phyloP scores from a whole-genome alignment of 2,888 invertebrate species.

The Cephus pygmeus region DNA sequence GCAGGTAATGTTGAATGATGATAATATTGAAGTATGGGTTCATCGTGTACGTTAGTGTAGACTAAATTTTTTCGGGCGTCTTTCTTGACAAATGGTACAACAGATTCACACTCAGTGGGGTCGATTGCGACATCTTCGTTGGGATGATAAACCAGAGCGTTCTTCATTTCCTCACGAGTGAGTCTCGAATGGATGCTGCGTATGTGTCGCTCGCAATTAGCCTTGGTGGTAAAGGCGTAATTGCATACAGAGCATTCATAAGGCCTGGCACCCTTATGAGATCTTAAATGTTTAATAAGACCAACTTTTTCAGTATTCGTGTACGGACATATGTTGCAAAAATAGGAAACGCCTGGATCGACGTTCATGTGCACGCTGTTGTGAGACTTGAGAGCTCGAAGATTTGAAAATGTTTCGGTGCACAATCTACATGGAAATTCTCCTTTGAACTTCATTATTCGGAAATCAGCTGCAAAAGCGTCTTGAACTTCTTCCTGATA shows the following conservation, averaged over 20 bases:
- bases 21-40: constrained; percentile 27
- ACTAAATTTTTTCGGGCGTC: constrained; percentile 55
- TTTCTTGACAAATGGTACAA: constrained; percentile 40
- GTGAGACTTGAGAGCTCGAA: constrained; percentile 90
- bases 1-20: constrained; percentile 30
- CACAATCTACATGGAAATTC: constrained; percentile 94
- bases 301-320: constrained; percentile 91
- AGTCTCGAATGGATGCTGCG: constrained; percentile 90
- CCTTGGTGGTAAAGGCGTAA: constrained; percentile 96
- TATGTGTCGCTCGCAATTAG: constrained; percentile 95
- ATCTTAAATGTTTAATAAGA: constrained; percentile 89
- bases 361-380: constrained; percentile 86
- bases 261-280: constrained; percentile 94
- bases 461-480: constrained; percentile 84
- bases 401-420: constrained; percentile 85
- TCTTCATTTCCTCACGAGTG: constrained; percentile 88
- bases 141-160: constrained; percentile 87
- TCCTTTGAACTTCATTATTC: constrained; percentile 89
- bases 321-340: constrained; percentile 94
- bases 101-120: constrained; percentile 39
- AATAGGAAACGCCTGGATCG: constrained; percentile 81
- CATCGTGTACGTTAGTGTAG: constrained; percentile 46
- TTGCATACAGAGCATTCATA: constrained; percentile 94
- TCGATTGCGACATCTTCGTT: constrained; percentile 86
- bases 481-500: constrained; percentile 81